Evolutionary conservation across 2,888 invertebrate genomes (phyloP).

Genomic region (Pterostichus niger): DNA sequence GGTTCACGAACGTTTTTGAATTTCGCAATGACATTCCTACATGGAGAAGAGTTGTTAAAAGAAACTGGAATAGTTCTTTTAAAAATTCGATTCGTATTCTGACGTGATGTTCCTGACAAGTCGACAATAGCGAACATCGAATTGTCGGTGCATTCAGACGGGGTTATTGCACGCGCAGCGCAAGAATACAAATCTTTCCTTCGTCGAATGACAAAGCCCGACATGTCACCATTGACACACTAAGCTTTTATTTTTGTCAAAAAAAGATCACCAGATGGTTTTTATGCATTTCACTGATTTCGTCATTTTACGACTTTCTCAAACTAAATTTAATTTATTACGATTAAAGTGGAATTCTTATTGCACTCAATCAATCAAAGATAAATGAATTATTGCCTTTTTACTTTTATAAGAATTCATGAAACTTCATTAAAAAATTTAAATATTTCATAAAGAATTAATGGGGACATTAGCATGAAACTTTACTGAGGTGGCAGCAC

Average conservation of each 20-base stretch:
- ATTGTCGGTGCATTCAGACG: constrained; percentile 45
- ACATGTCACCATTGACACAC: not conserved
- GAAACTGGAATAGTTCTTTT: constrained; percentile 51
- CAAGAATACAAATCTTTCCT: constrained; percentile 36
- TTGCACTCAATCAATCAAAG: too few species aligned
- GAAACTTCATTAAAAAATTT: too few species aligned
- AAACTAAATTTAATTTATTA: too few species aligned
- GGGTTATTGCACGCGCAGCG: constrained; percentile 21
- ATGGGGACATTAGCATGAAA: too few species aligned
- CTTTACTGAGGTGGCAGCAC: too few species aligned
- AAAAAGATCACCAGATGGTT: constrained; percentile 8
- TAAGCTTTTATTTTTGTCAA: constrained; percentile 8
- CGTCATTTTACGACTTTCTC: not conserved
- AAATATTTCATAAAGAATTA: too few species aligned
- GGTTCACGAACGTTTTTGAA: constrained; percentile 42
- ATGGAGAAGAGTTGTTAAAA: constrained; percentile 32
- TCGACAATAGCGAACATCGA: constrained; percentile 34
- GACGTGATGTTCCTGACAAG: constrained; percentile 36
- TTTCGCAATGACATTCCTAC: constrained; percentile 21
- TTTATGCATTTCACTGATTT: not conserved
- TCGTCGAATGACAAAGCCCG: not conserved
- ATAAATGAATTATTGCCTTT: too few species aligned
- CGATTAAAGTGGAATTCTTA: too few species aligned
- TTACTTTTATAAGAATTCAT: too few species aligned
- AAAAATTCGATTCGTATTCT: constrained; percentile 54